Conservation (phyloP, 1,140 invertebrate genomes). For the Aphidius gifuensis region DNA sequence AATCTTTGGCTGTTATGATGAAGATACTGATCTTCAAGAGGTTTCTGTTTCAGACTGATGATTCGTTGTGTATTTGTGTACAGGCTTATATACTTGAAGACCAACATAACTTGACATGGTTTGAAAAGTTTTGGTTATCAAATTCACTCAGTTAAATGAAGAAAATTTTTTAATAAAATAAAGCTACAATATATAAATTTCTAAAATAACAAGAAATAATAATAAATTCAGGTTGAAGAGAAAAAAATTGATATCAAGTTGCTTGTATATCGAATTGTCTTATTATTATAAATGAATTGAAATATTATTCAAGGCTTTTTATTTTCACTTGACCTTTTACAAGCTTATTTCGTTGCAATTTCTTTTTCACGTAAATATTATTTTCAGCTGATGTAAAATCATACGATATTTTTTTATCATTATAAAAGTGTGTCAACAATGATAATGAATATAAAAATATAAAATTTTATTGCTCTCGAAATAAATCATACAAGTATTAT, state of each 20-base stretch:
- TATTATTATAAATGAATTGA: slow-evolving; percentile 28
- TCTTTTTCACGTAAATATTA: not conserved
- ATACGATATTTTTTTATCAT: too few species aligned
- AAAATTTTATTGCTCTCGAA: too few species aligned
- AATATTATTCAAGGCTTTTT: slow-evolving; percentile 13
- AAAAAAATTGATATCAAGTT: slow-evolving; percentile 11
- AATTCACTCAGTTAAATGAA: not conserved
- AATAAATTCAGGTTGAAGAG: not conserved
- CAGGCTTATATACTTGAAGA: not conserved
- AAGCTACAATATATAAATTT: not conserved
- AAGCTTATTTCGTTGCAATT: slow-evolving; percentile 13
- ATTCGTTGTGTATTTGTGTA: slow-evolving; percentile 33
- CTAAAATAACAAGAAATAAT: not conserved
- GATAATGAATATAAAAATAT: too few species aligned
- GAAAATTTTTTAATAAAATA: too few species aligned
- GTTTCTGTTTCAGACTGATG: slow-evolving; percentile 51
- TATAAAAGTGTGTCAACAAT: too few species aligned
- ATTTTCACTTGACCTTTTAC: slow-evolving; percentile 14
- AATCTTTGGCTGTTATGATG: slow-evolving; percentile 48
- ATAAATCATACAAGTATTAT: too few species aligned
- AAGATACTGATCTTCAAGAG: slow-evolving; percentile 47
- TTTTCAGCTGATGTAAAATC: too few species aligned
- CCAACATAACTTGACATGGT: slow-evolving; percentile 7
- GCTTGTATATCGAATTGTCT: slow-evolving; percentile 24
- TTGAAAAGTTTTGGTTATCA: not conserved